Conservation (phyloP, 2,888 invertebrate species). For the Osmoderma eremita region DNA sequence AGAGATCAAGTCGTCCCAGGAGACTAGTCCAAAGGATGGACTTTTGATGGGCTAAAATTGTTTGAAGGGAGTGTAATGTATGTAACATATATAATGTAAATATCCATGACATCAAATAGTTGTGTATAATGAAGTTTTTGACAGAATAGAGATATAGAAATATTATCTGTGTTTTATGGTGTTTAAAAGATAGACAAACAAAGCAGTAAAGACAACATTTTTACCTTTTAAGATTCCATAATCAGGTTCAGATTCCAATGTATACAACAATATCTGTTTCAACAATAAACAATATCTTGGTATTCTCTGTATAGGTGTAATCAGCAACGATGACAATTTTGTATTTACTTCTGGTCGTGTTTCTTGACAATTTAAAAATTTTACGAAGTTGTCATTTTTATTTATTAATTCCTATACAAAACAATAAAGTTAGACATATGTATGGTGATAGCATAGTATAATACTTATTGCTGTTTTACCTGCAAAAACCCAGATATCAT, state of each 20-base stretch:
- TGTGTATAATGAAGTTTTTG: too few species aligned
- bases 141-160: too few species aligned
- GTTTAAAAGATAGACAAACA: too few species aligned
- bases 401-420: constrained; percentile 64
- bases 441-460: not conserved
- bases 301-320: constrained; percentile 81
- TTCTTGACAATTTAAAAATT: constrained; percentile 73
- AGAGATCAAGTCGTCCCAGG: too few species aligned
- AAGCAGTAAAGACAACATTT: not conserved
- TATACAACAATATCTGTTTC: constrained; percentile 73
- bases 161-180: too few species aligned
- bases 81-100: too few species aligned
- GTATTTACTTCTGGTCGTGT: constrained; percentile 75
- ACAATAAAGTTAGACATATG: not conserved
- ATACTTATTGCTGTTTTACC: constrained; percentile 61
- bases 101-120: too few species aligned
- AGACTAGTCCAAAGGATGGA: too few species aligned
- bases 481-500: constrained; percentile 71
- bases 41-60: too few species aligned
- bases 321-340: constrained; percentile 77
- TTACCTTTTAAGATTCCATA: constrained; percentile 67
- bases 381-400: constrained; percentile 66
- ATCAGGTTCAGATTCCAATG: constrained; percentile 68
- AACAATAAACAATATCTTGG: constrained; percentile 80
- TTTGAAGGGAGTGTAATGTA: too few species aligned